A percentile compares a stretch with the other conserved stretches of the same genome.
Evolutionary conservation across 53 echinoderm and acorn worm species (phyloP).

Genomic region (Holothuria scabra): DNA sequence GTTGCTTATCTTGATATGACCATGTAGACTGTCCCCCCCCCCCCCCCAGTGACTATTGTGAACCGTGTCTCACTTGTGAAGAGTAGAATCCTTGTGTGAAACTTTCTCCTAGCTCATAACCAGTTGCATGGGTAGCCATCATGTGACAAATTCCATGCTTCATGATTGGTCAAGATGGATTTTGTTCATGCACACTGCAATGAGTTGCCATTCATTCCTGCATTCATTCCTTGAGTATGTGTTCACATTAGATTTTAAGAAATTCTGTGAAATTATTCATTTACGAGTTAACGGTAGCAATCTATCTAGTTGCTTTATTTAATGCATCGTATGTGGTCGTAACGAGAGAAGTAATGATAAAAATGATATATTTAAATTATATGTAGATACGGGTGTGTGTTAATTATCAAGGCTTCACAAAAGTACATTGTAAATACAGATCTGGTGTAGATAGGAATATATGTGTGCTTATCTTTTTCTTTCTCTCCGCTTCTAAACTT

Average conservation of each 20-base stretch:
- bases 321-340: not conserved
- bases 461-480: not conserved
- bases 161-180: too few species aligned
- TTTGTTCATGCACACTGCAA: not conserved
- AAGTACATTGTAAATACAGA: conserved; percentile 50
- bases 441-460: conserved; percentile 30
- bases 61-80: too few species aligned
- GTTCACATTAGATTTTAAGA: conserved; percentile 6
- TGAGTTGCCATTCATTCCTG: conserved; percentile 19
- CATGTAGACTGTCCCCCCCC: too few species aligned
- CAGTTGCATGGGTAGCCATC: too few species aligned
- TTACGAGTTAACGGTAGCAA: not conserved
- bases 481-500: not conserved
- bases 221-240: conserved; percentile 17
- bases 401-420: conserved; percentile 46
- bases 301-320: conserved; percentile 2
- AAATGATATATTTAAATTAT: conserved; percentile 24
- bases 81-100: too few species aligned
- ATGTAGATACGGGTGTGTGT: conserved; percentile 47
- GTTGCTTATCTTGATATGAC: too few species aligned
- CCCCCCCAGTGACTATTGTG: too few species aligned
- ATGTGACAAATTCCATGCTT: too few species aligned
- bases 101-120: too few species aligned
- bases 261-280: not conserved
- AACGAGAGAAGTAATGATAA: conserved; percentile 14